phyloP scores from a whole-genome alignment of 2,797 vertebrate species.

The Nyctalus aviator region DNA sequence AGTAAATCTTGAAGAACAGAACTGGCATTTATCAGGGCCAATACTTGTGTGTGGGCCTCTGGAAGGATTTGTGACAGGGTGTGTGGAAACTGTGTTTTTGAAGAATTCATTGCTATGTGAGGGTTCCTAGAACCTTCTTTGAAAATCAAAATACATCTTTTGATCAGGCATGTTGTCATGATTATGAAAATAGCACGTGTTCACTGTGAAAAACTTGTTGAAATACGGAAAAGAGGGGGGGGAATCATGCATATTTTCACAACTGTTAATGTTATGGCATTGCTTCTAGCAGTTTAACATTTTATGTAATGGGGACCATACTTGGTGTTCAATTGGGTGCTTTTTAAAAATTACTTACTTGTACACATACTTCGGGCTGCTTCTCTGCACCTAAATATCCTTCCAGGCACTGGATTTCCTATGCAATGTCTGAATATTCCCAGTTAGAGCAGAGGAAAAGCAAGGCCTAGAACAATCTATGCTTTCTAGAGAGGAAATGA shows the following conservation, averaged over 20 bases:
- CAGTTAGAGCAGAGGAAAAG: background rate
- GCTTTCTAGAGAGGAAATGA: background rate
- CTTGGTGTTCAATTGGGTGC: background rate
- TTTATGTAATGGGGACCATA: background rate
- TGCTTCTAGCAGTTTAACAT: constrained; percentile 21
- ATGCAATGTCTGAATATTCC: background rate
- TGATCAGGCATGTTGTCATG: background rate
- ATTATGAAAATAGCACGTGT: background rate
- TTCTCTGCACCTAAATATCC: background rate
- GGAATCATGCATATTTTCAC: background rate
- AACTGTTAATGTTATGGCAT: background rate
- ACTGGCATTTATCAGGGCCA: constrained; percentile 62
- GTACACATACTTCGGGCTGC: background rate
- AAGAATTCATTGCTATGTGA: constrained; percentile 8
- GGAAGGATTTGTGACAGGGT: constrained; percentile 61
- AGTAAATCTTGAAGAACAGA: constrained; percentile 75
- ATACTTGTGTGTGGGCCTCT: background rate
- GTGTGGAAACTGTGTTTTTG: constrained; percentile 65
- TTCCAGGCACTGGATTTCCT: background rate
- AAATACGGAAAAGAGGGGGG: background rate
- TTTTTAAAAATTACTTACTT: background rate
- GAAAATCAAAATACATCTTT: constrained; percentile 52
- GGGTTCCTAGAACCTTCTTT: constrained; percentile 20
- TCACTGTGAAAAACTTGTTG: background rate
- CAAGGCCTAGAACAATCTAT: background rate